Conservation (phyloP, 2,888 invertebrate species). For the Clitarchus hookeri region DNA sequence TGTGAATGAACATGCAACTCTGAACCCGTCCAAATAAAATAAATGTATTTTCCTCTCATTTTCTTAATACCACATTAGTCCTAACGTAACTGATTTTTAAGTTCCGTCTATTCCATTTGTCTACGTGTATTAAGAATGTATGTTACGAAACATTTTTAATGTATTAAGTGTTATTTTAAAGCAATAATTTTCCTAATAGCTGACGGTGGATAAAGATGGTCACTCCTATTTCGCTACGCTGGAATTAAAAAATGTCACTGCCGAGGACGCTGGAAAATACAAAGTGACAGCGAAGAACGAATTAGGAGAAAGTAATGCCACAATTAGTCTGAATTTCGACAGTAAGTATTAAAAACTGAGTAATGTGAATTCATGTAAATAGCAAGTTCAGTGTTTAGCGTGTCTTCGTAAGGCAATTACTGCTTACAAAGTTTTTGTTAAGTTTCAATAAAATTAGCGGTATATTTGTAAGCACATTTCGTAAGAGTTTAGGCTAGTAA, state of each 20-base stretch:
- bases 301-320: slow-evolving; percentile 95
- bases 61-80: too few species aligned
- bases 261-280: slow-evolving; percentile 97
- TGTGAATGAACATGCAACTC: too few species aligned
- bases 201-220: slow-evolving; percentile 87
- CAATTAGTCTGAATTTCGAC: slow-evolving; percentile 97
- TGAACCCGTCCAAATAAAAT: too few species aligned
- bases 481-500: background rate
- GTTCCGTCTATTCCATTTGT: background rate
- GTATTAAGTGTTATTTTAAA: background rate
- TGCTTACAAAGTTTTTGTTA: background rate
- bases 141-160: background rate
- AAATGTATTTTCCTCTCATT: too few species aligned
- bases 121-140: background rate
- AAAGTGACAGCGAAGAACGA: slow-evolving; percentile 97
- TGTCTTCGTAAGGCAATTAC: slow-evolving; percentile 6
- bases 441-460: background rate
- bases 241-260: slow-evolving; percentile 92
- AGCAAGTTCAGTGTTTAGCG: background rate
- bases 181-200: slow-evolving; percentile 59
- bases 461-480: background rate
- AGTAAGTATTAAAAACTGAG: slow-evolving; percentile 72
- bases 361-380: background rate
- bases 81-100: background rate
- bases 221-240: slow-evolving; percentile 92